phyloP scores from a whole-genome alignment of 2,797 vertebrate species.

The Lemur catta region DNA sequence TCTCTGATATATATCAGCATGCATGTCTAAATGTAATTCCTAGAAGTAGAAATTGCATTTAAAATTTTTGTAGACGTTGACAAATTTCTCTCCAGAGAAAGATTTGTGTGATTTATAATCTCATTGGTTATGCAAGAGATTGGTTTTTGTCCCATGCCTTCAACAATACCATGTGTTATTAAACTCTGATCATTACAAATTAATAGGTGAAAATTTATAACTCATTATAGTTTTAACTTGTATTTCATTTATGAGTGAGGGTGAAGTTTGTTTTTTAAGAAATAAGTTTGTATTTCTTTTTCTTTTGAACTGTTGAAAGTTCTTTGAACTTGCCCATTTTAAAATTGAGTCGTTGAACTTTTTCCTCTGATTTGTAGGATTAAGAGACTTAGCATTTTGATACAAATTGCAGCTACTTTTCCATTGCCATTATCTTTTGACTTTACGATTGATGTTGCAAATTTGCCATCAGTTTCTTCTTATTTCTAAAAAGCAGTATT shows the following conservation, averaged over 20 bases:
- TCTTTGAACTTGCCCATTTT: neutral
- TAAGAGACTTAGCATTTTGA: neutral
- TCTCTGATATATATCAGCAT: neutral
- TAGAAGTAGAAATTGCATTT: neutral
- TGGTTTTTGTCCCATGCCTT: neutral
- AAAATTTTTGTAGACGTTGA: slow-evolving; percentile 13
- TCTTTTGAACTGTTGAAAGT: neutral
- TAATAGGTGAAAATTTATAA: neutral
- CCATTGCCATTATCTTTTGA: neutral
- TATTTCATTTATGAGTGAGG: neutral
- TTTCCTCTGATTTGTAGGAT: neutral
- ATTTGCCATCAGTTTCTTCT: neutral
- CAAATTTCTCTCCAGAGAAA: neutral
- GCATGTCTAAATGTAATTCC: neutral
- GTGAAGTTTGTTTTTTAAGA: neutral
- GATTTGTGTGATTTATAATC: neutral
- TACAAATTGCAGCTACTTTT: neutral
- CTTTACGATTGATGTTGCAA: neutral
- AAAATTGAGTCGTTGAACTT: neutral
- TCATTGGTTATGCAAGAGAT: neutral
- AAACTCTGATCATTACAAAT: neutral
- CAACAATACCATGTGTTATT: neutral
- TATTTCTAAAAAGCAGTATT: neutral
- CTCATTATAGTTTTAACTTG: slow-evolving; percentile 19
- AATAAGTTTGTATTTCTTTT: neutral